Conservation (phyloP, 2,888 invertebrate genomes). For the Chironomus riparius region DNA sequence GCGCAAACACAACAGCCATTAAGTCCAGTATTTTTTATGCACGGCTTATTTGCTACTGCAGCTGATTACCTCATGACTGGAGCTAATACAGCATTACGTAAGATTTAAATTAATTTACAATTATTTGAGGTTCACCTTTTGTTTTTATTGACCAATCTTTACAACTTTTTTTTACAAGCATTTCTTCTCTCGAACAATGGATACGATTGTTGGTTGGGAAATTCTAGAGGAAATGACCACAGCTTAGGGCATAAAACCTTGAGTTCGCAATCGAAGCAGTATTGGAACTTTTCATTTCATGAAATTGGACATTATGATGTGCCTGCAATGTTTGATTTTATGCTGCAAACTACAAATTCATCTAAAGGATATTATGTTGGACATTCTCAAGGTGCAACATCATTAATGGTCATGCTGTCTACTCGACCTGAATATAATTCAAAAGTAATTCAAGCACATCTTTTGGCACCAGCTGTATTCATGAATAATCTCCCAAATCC, state of each 20-base stretch:
- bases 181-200: constrained; percentile 30
- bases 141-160: too few relatives aligned
- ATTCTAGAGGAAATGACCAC: constrained; percentile 41
- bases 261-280: constrained; percentile 42
- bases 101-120: not conserved
- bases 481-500: constrained; percentile 8
- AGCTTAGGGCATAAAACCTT: constrained; percentile 38
- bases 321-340: constrained; percentile 72
- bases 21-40: constrained; percentile 17
- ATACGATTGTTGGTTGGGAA: constrained; percentile 42
- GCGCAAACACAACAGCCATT: constrained; percentile 29
- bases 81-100: constrained; percentile 30
- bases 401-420: constrained; percentile 57
- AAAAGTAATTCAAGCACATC: constrained; percentile 17
- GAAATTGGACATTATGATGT: constrained; percentile 76
- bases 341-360: constrained; percentile 46
- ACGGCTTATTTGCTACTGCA: constrained; percentile 7
- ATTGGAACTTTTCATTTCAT: constrained; percentile 71
- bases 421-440: constrained; percentile 50
- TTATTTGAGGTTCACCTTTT: too few relatives aligned
- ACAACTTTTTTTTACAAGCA: not conserved
- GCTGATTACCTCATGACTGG: constrained; percentile 18
- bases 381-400: constrained; percentile 65
- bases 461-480: constrained; percentile 1
- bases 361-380: constrained; percentile 58